These are phyloP conservation scores for Heliocidaris tuberculata DNA, from an alignment of 35 echinoderm and acorn worm genomes.

Conservation along the genomic window DNA sequence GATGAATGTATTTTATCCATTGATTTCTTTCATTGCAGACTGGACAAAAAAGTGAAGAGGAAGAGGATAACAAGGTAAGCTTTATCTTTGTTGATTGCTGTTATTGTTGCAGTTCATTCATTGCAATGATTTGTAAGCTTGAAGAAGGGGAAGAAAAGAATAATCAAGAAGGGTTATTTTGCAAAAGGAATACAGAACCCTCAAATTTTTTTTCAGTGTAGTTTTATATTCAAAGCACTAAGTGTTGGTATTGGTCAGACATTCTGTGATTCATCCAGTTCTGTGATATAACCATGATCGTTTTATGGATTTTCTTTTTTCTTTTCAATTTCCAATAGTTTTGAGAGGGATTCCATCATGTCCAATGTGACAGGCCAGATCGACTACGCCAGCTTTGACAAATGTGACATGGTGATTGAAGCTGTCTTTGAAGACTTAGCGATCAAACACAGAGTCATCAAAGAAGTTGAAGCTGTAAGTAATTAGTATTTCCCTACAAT, in stretches of 20 bases:
- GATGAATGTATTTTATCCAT: no score
- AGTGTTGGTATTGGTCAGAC: no score
- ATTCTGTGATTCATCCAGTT: no score
- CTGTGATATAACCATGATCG: no score
- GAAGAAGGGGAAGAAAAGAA: no score
- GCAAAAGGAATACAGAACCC: no score
- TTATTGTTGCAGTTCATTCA: not conserved
- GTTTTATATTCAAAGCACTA: no score
- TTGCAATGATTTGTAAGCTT: no score
- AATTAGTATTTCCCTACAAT: not conserved
- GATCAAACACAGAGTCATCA: constrained; percentile 94
- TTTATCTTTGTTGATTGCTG: not conserved
- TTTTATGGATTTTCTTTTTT: not conserved
- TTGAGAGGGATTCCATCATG: constrained; percentile 85
- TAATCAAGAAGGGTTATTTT: no score
- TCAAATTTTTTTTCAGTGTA: no score
- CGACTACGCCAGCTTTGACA: constrained; percentile 80
- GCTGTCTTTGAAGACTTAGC: constrained; percentile 98
- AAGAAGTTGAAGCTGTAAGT: constrained; percentile 94
- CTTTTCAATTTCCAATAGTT: constrained; percentile 48
- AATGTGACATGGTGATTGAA: constrained; percentile 98
- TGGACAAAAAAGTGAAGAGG: constrained; percentile 80
- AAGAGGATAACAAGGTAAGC: constrained; percentile 87
- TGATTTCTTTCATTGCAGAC: constrained; percentile 51
- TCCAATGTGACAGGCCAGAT: constrained; percentile 86